phyloP scores from a whole-genome alignment of 2,113 vertebrate species.

The Eulemur macaco region DNA sequence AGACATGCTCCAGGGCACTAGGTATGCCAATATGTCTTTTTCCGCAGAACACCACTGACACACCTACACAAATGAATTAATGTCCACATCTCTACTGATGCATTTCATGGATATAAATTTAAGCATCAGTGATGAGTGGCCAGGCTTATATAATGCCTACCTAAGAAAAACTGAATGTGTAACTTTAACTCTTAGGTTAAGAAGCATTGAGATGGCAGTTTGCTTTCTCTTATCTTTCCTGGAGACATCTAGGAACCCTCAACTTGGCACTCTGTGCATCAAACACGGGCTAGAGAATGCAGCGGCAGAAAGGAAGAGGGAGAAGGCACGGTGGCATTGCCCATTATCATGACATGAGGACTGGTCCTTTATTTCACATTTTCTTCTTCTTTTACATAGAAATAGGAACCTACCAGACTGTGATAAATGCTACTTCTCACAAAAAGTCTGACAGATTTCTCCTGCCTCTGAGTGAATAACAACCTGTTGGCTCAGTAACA shows the following conservation, averaged over 20 bases:
- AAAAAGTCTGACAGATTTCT: constrained; percentile 5
- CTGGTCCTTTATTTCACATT: background rate
- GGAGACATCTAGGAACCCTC: background rate
- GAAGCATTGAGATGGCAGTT: background rate
- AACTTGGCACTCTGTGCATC: background rate
- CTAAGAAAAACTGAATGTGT: background rate
- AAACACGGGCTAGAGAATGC: background rate
- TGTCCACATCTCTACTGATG: background rate
- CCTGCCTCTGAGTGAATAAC: background rate
- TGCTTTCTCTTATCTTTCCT: background rate
- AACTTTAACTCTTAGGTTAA: background rate
- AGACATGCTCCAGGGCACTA: background rate
- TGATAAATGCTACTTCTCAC: background rate
- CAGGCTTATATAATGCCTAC: background rate
- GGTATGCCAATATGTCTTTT: background rate
- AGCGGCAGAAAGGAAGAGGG: background rate
- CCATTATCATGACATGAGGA: background rate
- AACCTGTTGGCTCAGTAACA: background rate
- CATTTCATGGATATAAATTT: background rate
- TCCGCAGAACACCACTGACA: background rate
- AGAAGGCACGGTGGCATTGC: background rate
- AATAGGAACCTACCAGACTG: background rate
- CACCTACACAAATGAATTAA: background rate
- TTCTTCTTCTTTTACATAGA: background rate
- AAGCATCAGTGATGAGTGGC: background rate